Evolutionary conservation across 2,888 invertebrate genomes (phyloP), one percentile per base, ranked within the genome.

Genomic region (Eurytoma californica): DNA sequence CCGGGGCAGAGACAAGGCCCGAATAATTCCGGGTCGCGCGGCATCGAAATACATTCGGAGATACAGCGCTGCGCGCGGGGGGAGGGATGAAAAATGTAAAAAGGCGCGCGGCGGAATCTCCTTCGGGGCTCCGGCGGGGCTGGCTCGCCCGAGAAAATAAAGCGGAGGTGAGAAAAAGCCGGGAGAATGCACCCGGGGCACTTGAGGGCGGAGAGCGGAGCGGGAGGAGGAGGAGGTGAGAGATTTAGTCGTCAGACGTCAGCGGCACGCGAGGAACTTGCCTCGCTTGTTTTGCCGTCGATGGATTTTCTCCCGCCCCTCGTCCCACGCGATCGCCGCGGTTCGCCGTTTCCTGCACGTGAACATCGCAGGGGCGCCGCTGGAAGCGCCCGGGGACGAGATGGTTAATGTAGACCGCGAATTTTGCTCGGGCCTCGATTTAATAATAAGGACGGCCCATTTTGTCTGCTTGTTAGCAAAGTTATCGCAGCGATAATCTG

Each of bases 161-260:
- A 28, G 47, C 47, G 18, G 68, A 63, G 63, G 63, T 53, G 73
- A 55, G 47, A 51, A 3, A 16, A n/a, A 58, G 65, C 58, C 61
- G 65, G 24, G 72, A 66, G 39, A 58, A 65, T 77, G 39, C 28
- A n/a, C 47, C 63, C 18, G 39, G 16, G 63, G 18, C 63, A 16
- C 5, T 63, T 47, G 63, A 13, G 63, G n/a, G 16, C 9, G 39
- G 30, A 18, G 77, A 28, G 49, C 49, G 58, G 72, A 57, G 53
- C 3, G 18, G 13, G 16, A n/a, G 20, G 12, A 55, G 24, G 39
- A 20, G 53, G 13, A 60, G 53, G 77, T 82, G 77, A 72, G 79
- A 82, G 85, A 86, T 86, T 86, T 83, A 83, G 85, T 84, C 82
- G 84, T 86, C 84, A 82, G 83, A 65, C 83, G 83, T 84, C 86